Evolutionary conservation across 2,888 invertebrate genomes (phyloP), one percentile per base, ranked within the genome.

Genomic region (Ophion costatus): DNA sequence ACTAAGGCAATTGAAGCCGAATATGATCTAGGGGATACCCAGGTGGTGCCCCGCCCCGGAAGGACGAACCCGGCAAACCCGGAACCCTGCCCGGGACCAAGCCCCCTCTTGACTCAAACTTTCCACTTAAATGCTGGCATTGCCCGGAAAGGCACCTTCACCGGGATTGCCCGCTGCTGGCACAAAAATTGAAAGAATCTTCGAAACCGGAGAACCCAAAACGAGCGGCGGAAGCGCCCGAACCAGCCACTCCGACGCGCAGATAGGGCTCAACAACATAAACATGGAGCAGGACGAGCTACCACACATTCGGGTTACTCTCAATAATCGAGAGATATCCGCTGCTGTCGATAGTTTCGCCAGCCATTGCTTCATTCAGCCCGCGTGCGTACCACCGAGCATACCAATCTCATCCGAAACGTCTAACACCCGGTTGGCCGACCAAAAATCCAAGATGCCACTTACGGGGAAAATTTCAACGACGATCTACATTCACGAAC

Each of bases 91-190:
- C 10, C 7, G 22, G 0, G 45, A 22, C 7, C 3, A 9, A 24
- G 33, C 33, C 51, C 1, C 14, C 20, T 4, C 1, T 0, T n/a
- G 20, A 67, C 4, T 4, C 4, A 1, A 71, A 71, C 14, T 11
- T 14, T 6, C 45, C 22, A 1, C 69, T 3, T 24, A 24, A 24
- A 24, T 24, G 24, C 24, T 24, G 64, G 70, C 70, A 77, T 17
- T 77, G 76, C n/a, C 71, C 82, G 4, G 77, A 82, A 33, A 20
- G 22, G 1, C 82, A 82, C 29, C 64, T 45, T 10, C 71, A 82
- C 10, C 38, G 56, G 2, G 82, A 82, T 0, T 82, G 76, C 9
- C 76, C 82, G 0, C 71, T 76, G 0, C 14, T 57, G 0, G 66
- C 64, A 0, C 24, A 66, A 24, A 64, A 33, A 7, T n/a, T 0